Evolutionary conservation across 2,888 invertebrate species (phyloP).

Genomic region (Aporophyla lueneburgensis): DNA sequence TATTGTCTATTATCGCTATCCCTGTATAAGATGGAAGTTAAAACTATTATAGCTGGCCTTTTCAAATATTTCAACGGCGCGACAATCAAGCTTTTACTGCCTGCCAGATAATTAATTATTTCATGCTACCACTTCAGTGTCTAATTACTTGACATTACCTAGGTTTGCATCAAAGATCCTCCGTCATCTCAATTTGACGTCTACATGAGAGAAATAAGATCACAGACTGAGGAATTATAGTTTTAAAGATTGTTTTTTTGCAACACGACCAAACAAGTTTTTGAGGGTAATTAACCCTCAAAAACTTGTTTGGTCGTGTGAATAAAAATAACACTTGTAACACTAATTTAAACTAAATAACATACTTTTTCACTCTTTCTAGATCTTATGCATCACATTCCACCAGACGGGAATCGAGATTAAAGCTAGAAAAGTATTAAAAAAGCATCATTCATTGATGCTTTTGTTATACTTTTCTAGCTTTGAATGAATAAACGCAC

Average conservation of each 20-base stretch:
- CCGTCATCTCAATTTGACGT: constrained; percentile 82
- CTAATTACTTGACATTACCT: constrained; percentile 41
- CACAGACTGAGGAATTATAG: constrained; percentile 51
- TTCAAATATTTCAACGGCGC: background rate
- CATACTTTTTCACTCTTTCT: too few species aligned
- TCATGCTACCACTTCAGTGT: background rate
- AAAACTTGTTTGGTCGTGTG: too few species aligned
- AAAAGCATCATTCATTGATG: too few species aligned
- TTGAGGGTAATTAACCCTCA: background rate
- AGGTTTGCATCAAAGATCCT: constrained; percentile 69
- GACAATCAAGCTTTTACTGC: background rate
- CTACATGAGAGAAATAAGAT: constrained; percentile 73
- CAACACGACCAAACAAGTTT: background rate
- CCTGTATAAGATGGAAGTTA: background rate
- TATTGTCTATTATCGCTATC: background rate
- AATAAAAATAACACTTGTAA: background rate
- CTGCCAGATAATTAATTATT: background rate
- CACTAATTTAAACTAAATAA: background rate
- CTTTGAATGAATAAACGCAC: too few species aligned
- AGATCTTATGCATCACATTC: background rate
- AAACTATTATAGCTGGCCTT: background rate
- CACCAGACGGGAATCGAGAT: background rate
- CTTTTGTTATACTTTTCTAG: too few species aligned
- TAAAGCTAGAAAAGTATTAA: background rate
- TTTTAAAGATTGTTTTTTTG: constrained; percentile 51